Conservation (phyloP, 2,113 vertebrate genomes). For the Planiliza haematocheilus region DNA sequence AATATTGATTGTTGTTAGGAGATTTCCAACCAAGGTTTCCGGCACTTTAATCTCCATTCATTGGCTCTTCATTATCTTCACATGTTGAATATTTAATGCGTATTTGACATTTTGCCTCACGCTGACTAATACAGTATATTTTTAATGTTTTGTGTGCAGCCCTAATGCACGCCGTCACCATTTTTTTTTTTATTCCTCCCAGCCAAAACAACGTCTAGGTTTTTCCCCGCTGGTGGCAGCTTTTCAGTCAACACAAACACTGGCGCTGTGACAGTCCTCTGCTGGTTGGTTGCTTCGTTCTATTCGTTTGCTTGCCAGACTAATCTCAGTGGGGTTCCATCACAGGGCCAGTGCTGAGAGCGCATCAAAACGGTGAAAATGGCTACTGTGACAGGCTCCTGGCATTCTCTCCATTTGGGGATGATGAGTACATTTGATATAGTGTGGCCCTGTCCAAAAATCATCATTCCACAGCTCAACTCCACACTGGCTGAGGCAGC, state of each 20-base stretch:
- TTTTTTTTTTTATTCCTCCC: slow-evolving; percentile 2
- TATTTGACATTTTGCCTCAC: background rate
- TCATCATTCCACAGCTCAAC: slow-evolving; percentile 47
- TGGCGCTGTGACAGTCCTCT: slow-evolving; percentile 64
- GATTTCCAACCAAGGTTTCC: background rate
- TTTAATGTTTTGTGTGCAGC: slow-evolving; percentile 5
- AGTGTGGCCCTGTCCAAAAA: slow-evolving; percentile 57
- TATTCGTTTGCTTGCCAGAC: slow-evolving; percentile 60
- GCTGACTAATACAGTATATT: background rate
- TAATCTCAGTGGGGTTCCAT: slow-evolving; percentile 67
- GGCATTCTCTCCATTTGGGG: slow-evolving; percentile 57
- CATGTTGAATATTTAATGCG: too few relatives aligned
- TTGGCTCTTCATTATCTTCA: too few relatives aligned
- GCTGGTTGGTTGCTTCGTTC: slow-evolving; percentile 47
- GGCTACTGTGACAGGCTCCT: slow-evolving; percentile 68
- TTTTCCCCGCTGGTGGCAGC: slow-evolving; percentile 56
- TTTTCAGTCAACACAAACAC: slow-evolving; percentile 68
- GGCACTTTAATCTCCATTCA: background rate
- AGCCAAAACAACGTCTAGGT: slow-evolving; percentile 61
- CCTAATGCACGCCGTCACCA: background rate
- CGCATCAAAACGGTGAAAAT: slow-evolving; percentile 67
- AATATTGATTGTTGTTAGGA: too few relatives aligned
- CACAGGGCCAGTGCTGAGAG: slow-evolving; percentile 53
- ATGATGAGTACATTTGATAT: slow-evolving; percentile 71
- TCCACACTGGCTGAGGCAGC: slow-evolving; percentile 23